Conservation (phyloP, 2,113 vertebrate species). For the Labeo rohita region DNA sequence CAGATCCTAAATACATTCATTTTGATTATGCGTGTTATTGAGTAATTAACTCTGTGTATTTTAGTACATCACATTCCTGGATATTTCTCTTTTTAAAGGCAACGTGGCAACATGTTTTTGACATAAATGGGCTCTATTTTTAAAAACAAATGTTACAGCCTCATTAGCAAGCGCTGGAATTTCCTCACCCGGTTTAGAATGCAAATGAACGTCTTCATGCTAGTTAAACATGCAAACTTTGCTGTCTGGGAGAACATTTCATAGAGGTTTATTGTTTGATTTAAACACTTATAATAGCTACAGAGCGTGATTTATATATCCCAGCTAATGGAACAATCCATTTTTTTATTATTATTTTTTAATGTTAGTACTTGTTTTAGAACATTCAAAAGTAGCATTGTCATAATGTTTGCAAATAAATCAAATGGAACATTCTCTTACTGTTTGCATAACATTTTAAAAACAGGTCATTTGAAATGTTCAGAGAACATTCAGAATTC, state of each 20-base stretch:
- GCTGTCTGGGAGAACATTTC: not conserved
- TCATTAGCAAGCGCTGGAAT: not conserved
- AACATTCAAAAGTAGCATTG: no score
- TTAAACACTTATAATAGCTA: no score
- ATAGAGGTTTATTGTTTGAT: not conserved
- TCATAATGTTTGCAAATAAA: no score
- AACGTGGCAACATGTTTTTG: not conserved
- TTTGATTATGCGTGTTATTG: not conserved
- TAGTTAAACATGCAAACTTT: not conserved
- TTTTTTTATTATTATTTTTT: no score
- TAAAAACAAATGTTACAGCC: not conserved
- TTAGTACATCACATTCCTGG: not conserved
- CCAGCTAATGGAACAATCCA: no score
- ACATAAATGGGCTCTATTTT: not conserved
- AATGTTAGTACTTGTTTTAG: no score
- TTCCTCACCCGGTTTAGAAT: not conserved
- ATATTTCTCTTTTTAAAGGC: not conserved
- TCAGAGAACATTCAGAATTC: no score
- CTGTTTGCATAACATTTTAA: no score
- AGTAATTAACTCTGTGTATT: slow-evolving; percentile 8
- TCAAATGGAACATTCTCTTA: no score
- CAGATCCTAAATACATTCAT: slow-evolving; percentile 24
- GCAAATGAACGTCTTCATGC: not conserved
- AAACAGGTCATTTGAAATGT: no score
- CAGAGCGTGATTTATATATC: no score